Evolutionary conservation across 2,888 invertebrate species (phyloP), one percentile per base, ranked within the genome.

Genomic region (Xanthorhoe designata): DNA sequence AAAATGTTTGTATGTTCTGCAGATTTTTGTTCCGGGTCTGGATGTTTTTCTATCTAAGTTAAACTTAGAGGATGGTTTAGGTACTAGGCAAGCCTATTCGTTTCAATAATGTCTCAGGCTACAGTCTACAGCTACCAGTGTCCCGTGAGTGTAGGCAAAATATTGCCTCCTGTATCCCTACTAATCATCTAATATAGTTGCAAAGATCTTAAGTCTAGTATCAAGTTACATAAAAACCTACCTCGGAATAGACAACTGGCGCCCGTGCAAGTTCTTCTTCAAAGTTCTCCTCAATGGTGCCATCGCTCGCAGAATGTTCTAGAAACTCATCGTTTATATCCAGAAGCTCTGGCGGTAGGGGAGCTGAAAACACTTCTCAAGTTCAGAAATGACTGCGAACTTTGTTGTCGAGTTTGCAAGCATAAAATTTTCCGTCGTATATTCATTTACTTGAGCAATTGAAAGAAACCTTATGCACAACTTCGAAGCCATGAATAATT

Each of bases 251-350:
- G 10, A 91, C 85, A 67, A 89, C 92, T 1, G 95, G 95, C 2
- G 95, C 95, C 74, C 94, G 95, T 9, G 97, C 97, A 17, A 98
- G 94, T 81, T 97, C 97, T 83, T 97, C 97, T 86, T 98, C 98
- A 88, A 97, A 98, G 86, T 98, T 98, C 81, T 98, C 98, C 82
- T 98, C 98, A 69, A 97, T 97, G 1, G 97, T 96, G 60, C 98
- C 98, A 89, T 98, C 98, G 66, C 97, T 96, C 56, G 96, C 96
- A 5, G 97, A 96, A 52, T 83, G 82, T 49, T 84, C 78, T 5
- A 89, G 68, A 29, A 85, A 77, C 29, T 85, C 85, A 7, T 88
- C 90, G 0, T 87, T 78, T 15, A 90, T 77, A 62, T 88, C 87
- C 55, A 91, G 72, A n/a, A 91, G 77, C 62, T 91, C 90, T 0